Evolutionary conservation across 1,140 invertebrate genomes (phyloP).

Genomic region (Scylla paramamosain): DNA sequence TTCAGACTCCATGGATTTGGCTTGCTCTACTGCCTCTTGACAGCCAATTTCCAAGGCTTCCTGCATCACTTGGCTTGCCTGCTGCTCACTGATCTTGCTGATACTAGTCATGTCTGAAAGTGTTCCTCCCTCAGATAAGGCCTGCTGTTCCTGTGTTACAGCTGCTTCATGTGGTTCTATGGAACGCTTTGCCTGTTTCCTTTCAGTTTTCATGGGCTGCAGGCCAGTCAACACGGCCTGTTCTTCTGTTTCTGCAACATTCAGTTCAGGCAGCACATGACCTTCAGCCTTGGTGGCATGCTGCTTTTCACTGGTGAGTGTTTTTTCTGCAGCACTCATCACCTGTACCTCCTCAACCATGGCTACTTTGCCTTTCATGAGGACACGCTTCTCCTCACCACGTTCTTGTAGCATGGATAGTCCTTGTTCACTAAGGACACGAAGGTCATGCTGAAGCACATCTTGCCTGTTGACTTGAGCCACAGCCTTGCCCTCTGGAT

Average conservation of each 20-base stretch:
- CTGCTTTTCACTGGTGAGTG: slow-evolving; percentile 22
- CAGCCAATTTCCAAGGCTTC: slow-evolving; percentile 46
- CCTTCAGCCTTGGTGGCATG: slow-evolving; percentile 35
- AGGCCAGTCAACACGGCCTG: slow-evolving; percentile 56
- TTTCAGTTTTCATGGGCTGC: slow-evolving; percentile 41
- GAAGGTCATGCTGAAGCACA: slow-evolving; percentile 72
- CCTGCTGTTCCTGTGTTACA: slow-evolving; percentile 45
- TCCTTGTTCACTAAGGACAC: slow-evolving; percentile 74
- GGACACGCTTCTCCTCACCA: slow-evolving; percentile 48
- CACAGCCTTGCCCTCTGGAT: slow-evolving; percentile 61
- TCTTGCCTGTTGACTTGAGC: slow-evolving; percentile 70
- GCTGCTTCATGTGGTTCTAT: slow-evolving; percentile 68
- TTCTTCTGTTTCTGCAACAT: slow-evolving; percentile 64
- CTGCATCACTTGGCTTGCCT: slow-evolving; percentile 55
- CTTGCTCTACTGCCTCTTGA: slow-evolving; percentile 55
- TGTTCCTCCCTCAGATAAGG: slow-evolving; percentile 38
- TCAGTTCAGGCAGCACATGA: slow-evolving; percentile 8
- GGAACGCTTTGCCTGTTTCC: slow-evolving; percentile 61
- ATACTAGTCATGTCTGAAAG: slow-evolving; percentile 48
- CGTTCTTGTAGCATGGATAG: slow-evolving; percentile 65
- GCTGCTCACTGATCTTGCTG: slow-evolving; percentile 46
- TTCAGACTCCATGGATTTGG: slow-evolving; percentile 56
- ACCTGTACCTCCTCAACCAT: slow-evolving; percentile 47
- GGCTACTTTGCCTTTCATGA: slow-evolving; percentile 25
- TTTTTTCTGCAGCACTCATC: slow-evolving; percentile 56